Percentiles rank a stretch among this genome's conserved stretches.
Conservation (phyloP, 2,113 vertebrate species). For the Python bivittatus region DNA sequence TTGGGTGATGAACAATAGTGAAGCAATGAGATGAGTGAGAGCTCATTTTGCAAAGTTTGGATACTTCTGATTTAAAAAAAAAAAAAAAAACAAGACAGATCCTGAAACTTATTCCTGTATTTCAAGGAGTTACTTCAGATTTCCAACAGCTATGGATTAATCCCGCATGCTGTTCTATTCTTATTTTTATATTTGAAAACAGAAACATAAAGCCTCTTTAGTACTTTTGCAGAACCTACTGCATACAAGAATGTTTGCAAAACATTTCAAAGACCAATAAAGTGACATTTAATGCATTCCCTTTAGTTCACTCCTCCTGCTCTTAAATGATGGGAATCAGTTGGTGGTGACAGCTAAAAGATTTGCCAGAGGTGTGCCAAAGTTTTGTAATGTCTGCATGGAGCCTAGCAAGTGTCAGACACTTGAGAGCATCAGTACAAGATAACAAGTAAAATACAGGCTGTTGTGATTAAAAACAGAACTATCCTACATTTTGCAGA, state of each 20-base stretch:
- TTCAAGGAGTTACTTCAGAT: background rate
- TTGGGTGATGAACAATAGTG: no score
- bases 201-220: background rate
- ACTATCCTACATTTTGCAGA: background rate
- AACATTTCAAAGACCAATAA: background rate
- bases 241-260: background rate
- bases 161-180: background rate
- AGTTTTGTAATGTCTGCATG: background rate
- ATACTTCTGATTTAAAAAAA: background rate
- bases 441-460: slow-evolving; percentile 10
- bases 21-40: background rate
- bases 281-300: slow-evolving; percentile 7
- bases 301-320: background rate
- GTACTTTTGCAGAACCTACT: background rate
- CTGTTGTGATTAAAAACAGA: background rate
- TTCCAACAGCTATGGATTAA: slow-evolving; percentile 10
- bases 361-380: slow-evolving; percentile 12
- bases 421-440: slow-evolving; percentile 9
- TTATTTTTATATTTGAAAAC: slow-evolving; percentile 7
- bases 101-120: background rate
- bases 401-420: background rate
- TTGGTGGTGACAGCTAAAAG: background rate
- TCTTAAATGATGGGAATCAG: background rate
- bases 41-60: background rate
- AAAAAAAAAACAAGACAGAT: slow-evolving; percentile 4